Conservation (phyloP, 2,888 invertebrate genomes). For the Falcaria lacertinaria region DNA sequence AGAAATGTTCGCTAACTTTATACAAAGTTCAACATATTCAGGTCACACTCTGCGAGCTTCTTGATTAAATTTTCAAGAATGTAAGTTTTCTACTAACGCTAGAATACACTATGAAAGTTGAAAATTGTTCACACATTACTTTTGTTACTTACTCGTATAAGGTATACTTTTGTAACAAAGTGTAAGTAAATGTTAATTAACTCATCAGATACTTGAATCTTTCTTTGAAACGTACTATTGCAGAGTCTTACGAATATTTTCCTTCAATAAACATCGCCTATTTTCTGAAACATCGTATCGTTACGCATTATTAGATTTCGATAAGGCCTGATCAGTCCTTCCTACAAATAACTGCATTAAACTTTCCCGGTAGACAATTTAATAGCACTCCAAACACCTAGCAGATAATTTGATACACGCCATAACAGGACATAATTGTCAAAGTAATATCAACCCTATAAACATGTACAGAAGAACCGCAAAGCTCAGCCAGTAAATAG, state of each 20-base stretch:
- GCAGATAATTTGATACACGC: constrained; percentile 40
- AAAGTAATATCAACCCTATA: constrained; percentile 18
- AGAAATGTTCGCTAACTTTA: not conserved
- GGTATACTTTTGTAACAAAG: not conserved
- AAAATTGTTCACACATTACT: not conserved
- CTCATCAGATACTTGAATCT: no score
- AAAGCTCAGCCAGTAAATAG: constrained; percentile 14
- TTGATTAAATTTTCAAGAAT: not conserved
- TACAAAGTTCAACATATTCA: not conserved
- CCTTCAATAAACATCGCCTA: no score
- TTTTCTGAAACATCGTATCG: no score
- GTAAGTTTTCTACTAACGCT: not conserved
- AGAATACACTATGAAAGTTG: not conserved
- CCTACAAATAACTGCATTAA: constrained; percentile 41
- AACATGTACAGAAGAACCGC: constrained; percentile 3
- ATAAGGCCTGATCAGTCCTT: constrained; percentile 18
- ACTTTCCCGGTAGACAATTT: constrained; percentile 35
- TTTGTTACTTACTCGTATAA: not conserved
- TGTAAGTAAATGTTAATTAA: no score
- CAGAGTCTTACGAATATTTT: no score
- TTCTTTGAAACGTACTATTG: no score
- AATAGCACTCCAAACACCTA: constrained; percentile 38
- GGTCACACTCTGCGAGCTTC: not conserved
- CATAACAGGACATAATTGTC: constrained; percentile 11
- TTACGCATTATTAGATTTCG: constrained; percentile 24